Evolutionary conservation across 2,797 vertebrate genomes (phyloP).

Genomic region (Todus mexicanus): DNA sequence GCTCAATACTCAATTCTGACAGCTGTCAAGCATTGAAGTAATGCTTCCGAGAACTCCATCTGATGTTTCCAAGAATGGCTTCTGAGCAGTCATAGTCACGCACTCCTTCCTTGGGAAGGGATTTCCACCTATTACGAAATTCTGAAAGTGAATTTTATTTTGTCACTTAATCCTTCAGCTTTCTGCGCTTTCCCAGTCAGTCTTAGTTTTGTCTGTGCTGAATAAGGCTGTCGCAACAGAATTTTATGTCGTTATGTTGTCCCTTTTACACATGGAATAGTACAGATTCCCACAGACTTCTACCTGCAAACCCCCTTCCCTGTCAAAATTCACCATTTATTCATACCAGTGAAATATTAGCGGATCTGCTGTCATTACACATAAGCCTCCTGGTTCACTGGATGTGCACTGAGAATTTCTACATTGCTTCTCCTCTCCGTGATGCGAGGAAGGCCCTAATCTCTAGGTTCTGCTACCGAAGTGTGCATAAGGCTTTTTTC

Average conservation of each 20-base stretch:
- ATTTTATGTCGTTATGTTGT: not conserved
- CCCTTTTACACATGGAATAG: not conserved
- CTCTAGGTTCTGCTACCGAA: not conserved
- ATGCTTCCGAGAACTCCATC: slow-evolving; percentile 11
- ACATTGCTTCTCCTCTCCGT: not conserved
- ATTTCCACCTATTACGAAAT: slow-evolving; percentile 9
- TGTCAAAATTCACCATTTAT: not conserved
- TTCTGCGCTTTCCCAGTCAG: not conserved
- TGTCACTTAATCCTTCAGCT: not conserved
- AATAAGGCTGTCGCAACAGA: not conserved
- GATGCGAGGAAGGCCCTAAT: not conserved
- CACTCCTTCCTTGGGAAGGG: not conserved
- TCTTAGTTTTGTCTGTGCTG: not conserved
- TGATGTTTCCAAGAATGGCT: not conserved
- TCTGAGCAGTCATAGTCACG: not conserved
- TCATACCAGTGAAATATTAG: not conserved
- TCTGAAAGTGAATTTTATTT: not conserved
- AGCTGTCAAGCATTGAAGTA: slow-evolving; percentile 2
- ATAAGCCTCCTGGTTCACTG: not conserved
- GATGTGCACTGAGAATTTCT: not conserved
- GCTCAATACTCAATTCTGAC: slow-evolving; percentile 23
- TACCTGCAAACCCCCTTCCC: not conserved
- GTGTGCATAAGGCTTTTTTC: not conserved
- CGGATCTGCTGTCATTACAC: not conserved
- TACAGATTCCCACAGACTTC: not conserved